Conservation (phyloP, 2,113 vertebrate genomes). For the Calidris pygmaea region DNA sequence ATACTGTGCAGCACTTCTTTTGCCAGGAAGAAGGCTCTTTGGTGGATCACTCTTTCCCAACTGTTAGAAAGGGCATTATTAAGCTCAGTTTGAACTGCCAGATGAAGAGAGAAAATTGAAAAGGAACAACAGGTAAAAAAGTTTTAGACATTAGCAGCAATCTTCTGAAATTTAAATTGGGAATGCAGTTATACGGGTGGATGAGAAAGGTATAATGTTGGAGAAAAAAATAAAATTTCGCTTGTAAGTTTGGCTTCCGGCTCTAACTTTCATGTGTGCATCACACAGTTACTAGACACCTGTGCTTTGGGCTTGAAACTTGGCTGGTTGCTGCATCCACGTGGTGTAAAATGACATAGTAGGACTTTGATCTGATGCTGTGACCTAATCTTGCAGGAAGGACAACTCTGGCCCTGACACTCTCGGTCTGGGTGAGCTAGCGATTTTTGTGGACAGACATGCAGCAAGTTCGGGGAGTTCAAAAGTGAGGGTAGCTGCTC, state of each 20-base stretch:
- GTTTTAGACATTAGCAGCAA: background rate
- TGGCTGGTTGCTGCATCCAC: background rate
- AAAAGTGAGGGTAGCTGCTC: slow-evolving; percentile 16
- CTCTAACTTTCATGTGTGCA: background rate
- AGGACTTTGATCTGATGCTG: slow-evolving; percentile 44
- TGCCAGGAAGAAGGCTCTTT: background rate
- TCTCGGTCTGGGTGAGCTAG: background rate
- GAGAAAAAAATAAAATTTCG: background rate
- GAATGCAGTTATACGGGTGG: background rate
- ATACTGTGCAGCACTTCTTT: background rate
- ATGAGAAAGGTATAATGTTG: background rate
- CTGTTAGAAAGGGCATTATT: background rate
- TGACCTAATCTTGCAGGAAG: slow-evolving; percentile 56
- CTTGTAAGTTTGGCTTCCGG: background rate
- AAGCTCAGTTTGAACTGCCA: background rate
- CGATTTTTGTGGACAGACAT: background rate
- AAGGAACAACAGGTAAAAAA: background rate
- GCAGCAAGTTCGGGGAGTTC: background rate
- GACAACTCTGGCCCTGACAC: background rate
- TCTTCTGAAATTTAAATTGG: background rate
- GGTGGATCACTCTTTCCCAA: background rate
- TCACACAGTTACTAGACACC: background rate
- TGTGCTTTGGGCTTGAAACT: slow-evolving; percentile 11
- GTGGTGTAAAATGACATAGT: background rate
- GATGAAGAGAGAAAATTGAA: background rate